A percentile compares a stretch with the other conserved stretches of the same genome.
phyloP scores from a whole-genome alignment of 2,888 invertebrate species.

The Xestia sexstrigata region DNA sequence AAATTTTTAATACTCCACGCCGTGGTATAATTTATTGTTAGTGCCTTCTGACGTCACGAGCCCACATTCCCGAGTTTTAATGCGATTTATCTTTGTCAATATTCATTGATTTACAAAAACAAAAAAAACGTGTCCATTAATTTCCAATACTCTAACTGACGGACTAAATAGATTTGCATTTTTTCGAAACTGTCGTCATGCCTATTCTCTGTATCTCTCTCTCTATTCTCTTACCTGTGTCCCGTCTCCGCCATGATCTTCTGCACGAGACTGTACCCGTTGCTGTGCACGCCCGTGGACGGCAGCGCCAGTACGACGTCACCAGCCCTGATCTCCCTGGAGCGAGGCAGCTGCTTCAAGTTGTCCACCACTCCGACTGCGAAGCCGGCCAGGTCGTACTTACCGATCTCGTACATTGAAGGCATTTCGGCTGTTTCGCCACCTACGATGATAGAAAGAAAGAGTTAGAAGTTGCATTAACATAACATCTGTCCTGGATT shows the following conservation, averaged over 20 bases:
- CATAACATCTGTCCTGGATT: neutral
- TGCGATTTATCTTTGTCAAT: too few species aligned
- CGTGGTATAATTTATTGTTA: too few species aligned
- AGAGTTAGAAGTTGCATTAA: neutral
- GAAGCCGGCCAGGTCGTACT: constrained; percentile 99
- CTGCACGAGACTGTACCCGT: constrained; percentile 97
- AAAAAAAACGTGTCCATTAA: too few species aligned
- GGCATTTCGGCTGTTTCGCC: constrained; percentile 99
- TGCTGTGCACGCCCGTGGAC: constrained; percentile 98
- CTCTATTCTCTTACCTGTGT: constrained; percentile 86
- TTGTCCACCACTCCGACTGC: constrained; percentile 98
- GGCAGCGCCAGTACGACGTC: constrained; percentile 96
- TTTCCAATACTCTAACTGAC: too few species aligned
- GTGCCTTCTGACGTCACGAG: too few species aligned
- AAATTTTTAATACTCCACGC: too few species aligned
- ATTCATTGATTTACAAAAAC: too few species aligned
- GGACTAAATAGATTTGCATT: too few species aligned
- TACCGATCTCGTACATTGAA: constrained; percentile 95
- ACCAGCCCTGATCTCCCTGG: constrained; percentile 92
- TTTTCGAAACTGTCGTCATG: too few species aligned
- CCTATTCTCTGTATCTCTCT: too few species aligned
- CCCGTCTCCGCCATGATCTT: constrained; percentile 93
- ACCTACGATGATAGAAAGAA: constrained; percentile 83
- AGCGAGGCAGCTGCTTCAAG: constrained; percentile 92
- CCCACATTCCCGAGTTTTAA: too few species aligned